Percentiles rank a stretch among this genome's conserved stretches.
Evolutionary conservation across 2,797 vertebrate genomes (phyloP).

Genomic region (Cossypha niveicapilla): DNA sequence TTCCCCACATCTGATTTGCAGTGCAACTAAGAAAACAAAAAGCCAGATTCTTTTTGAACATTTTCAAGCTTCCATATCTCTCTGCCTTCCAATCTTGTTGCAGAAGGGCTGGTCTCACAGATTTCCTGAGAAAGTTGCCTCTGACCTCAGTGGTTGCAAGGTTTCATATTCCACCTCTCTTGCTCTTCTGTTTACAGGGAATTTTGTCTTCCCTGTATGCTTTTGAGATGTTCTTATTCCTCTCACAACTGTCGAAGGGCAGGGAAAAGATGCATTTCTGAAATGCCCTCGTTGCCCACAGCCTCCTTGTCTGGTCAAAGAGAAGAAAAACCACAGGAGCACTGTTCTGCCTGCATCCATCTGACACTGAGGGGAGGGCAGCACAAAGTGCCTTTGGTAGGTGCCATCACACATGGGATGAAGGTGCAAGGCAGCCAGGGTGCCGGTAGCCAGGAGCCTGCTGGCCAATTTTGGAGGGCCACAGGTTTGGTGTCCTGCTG

Average conservation of each 20-base stretch:
- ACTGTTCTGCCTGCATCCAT: background rate
- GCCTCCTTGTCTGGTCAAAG: background rate
- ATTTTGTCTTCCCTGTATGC: background rate
- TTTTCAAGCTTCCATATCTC: background rate
- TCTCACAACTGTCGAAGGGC: background rate
- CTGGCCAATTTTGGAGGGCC: background rate
- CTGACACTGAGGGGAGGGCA: background rate
- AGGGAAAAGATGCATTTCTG: background rate
- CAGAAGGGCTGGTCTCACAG: fast-evolving
- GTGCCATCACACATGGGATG: background rate
- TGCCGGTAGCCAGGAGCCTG: background rate
- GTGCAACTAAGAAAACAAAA: background rate
- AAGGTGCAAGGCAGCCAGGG: background rate
- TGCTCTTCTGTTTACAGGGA: background rate
- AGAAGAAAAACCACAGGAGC: background rate
- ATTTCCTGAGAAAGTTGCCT: background rate
- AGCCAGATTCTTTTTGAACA: background rate
- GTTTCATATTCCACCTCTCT: background rate
- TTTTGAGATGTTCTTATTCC: background rate
- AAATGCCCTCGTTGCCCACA: background rate
- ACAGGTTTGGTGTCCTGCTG: background rate
- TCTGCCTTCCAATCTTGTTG: background rate
- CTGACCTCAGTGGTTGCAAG: background rate
- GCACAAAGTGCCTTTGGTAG: background rate
- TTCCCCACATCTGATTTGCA: background rate